Conservation (phyloP, 2,888 invertebrate genomes). For the Scaptomyza parva region DNA sequence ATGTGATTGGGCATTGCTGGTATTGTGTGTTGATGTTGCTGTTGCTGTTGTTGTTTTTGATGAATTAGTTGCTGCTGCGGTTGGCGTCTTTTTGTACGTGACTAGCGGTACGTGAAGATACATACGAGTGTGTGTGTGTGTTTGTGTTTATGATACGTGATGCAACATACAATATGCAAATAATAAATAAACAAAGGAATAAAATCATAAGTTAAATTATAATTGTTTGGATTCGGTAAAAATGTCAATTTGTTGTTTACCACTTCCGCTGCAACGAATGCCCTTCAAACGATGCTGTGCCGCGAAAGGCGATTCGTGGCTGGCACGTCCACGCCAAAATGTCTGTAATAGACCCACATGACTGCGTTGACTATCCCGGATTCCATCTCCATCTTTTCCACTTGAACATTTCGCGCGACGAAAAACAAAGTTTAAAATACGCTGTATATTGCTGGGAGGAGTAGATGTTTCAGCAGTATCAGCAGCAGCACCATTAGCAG, state of each 20-base stretch:
- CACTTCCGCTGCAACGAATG: constrained; percentile 84
- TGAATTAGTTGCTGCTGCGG: constrained; percentile 47
- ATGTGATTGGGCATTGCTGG: constrained; percentile 72
- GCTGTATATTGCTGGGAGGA: constrained; percentile 50
- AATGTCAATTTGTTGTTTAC: constrained; percentile 63
- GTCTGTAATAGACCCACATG: constrained; percentile 81
- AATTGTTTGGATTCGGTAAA: not conserved
- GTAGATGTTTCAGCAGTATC: constrained; percentile 2
- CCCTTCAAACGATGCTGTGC: constrained; percentile 83
- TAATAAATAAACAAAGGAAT: constrained; percentile 46
- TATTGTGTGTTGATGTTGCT: constrained; percentile 44
- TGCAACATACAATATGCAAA: constrained; percentile 34
- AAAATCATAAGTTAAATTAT: constrained; percentile 53
- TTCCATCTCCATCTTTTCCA: constrained; percentile 55
- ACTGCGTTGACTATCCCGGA: constrained; percentile 83
- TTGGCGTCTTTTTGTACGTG: constrained; percentile 92
- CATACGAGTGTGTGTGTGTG: constrained; percentile 63
- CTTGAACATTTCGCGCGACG: constrained; percentile 56
- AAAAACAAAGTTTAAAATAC: constrained; percentile 73
- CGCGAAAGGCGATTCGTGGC: constrained; percentile 65
- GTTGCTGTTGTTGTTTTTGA: constrained; percentile 48
- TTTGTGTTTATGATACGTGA: constrained; percentile 26
- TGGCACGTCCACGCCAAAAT: constrained; percentile 76
- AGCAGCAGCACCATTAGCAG: constrained; percentile 13
- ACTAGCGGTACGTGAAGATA: constrained; percentile 86